Percentiles rank a stretch among this genome's conserved stretches.
These are phyloP conservation scores for Cepphus grylle DNA, from an alignment of 2,113 vertebrate species.

Conservation along the genomic window DNA sequence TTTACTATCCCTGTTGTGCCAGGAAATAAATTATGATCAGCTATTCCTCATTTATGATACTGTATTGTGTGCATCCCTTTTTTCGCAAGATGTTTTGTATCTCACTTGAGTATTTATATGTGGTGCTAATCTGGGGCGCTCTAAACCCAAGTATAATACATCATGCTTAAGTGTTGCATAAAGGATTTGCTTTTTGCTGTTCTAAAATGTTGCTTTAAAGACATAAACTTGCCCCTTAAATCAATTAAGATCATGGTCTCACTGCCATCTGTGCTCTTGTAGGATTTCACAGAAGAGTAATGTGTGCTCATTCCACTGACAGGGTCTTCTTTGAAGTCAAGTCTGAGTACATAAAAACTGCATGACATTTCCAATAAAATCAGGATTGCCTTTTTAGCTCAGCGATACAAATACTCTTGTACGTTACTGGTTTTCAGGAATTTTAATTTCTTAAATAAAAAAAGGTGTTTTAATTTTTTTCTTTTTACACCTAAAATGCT, in stretches of 20 bases:
- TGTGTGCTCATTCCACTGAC: not conserved
- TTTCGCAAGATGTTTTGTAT: not conserved
- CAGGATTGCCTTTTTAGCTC: not conserved
- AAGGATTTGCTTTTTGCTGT: constrained; percentile 15
- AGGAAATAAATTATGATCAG: not conserved
- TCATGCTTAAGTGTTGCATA: fast-evolving
- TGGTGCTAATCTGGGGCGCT: not conserved
- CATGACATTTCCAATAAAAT: not conserved
- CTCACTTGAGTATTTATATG: not conserved
- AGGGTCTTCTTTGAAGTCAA: not conserved
- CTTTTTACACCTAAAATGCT: not conserved
- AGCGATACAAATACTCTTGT: not conserved
- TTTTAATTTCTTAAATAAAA: not conserved
- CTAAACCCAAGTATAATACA: not conserved
- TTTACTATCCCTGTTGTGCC: not conserved
- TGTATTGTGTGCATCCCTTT: not conserved
- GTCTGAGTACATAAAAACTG: not conserved
- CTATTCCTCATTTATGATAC: not conserved
- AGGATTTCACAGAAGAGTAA: not conserved
- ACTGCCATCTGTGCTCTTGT: constrained; percentile 28
- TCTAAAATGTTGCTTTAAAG: constrained; percentile 5
- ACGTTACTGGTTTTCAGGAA: not conserved
- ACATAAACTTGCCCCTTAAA: constrained; percentile 22
- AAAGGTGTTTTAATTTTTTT: not conserved
- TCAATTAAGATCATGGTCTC: constrained; percentile 33